Evolutionary conservation across 53 echinoderm and acorn worm genomes (phyloP), one percentile per base, ranked within the genome.

Genomic region (Paracentrotus lividus): DNA sequence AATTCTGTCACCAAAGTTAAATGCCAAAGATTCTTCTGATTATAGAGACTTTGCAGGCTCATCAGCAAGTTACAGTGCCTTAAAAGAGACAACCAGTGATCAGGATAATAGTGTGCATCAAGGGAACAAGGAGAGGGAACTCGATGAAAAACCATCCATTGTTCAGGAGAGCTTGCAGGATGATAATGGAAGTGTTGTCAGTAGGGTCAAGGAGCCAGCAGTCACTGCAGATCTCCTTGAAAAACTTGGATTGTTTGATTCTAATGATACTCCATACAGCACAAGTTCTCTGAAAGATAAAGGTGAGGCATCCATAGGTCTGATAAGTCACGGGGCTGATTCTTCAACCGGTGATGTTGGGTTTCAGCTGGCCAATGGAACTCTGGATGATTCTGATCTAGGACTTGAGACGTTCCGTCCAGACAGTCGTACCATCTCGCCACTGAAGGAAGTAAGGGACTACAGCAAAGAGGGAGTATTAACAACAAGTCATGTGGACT

Each of bases 401-500:
- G 93, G 95, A 10, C 92, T 97, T 31, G 93, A 93, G 31, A 98
- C 98, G 2, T 97, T 97, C 68, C 90, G 98, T 57, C 97, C 98
- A 14, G 77, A 77, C 40, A 87, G 94, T 2, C 88, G 96, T 49
- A 59, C 95, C 4, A 43, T 95, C 49, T 90, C 95, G 1, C 98
- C 97, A 12, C 84, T 97, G 31, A 95, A 96, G 65, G 86, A 77
- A 36, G 88, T 95, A 5, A 31, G 44, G 15, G 15, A 33, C 49
- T 85, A 88, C 72, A 65, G 64, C 64, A 89, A 57, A 65, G 59
- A 43, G 2, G 89, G 89, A 7, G 64, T 89, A 5, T 42, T 89
- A n/a, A 89, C 89, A 59, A 89, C 89, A 4, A 89, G 89, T 21
- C n/a, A 45, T 16, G 20, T 90, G 3, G 68, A 68, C 29, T 49